These are phyloP conservation scores for Danio tinwini DNA, from an alignment of 2,797 vertebrate species.

Conservation along the genomic window DNA sequence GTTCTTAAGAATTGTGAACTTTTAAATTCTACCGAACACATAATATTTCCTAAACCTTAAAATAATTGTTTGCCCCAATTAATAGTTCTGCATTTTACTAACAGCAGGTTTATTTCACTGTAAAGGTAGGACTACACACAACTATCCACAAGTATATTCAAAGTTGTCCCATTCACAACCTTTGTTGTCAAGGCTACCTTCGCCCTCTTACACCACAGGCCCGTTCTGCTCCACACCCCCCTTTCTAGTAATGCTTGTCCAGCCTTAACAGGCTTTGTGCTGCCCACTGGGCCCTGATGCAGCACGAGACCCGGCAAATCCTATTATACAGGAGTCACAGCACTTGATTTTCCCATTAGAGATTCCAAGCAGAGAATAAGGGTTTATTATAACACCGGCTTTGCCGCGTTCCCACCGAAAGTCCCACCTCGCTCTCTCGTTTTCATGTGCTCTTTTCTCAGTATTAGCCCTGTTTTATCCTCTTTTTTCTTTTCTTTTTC, in stretches of 20 bases:
- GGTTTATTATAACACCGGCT: slow-evolving; percentile 79
- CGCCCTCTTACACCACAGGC: slow-evolving; percentile 31
- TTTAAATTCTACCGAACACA: not conserved
- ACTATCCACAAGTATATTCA: slow-evolving; percentile 36
- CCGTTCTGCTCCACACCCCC: slow-evolving; percentile 40
- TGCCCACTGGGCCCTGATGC: slow-evolving; percentile 85
- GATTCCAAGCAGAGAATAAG: slow-evolving; percentile 81
- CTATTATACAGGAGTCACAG: slow-evolving; percentile 87
- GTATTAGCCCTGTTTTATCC: slow-evolving; percentile 27
- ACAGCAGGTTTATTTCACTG: not conserved
- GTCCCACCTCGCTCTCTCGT: slow-evolving; percentile 50
- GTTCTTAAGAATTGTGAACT: not conserved
- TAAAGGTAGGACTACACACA: slow-evolving; percentile 13
- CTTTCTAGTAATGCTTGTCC: slow-evolving; percentile 82
- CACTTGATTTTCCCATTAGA: slow-evolving; percentile 87
- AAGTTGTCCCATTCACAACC: slow-evolving; percentile 58
- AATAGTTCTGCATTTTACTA: not conserved
- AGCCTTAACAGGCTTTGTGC: slow-evolving; percentile 88
- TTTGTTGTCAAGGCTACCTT: slow-evolving; percentile 80
- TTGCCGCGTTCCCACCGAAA: slow-evolving; percentile 72
- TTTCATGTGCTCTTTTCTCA: slow-evolving; percentile 47
- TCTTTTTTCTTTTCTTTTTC: not conserved
- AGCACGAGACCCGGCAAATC: slow-evolving; percentile 87
- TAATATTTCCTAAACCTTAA: not conserved
- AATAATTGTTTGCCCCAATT: not conserved